Conservation (phyloP, 2,888 invertebrate genomes). For the Chrysina gloriosa region DNA sequence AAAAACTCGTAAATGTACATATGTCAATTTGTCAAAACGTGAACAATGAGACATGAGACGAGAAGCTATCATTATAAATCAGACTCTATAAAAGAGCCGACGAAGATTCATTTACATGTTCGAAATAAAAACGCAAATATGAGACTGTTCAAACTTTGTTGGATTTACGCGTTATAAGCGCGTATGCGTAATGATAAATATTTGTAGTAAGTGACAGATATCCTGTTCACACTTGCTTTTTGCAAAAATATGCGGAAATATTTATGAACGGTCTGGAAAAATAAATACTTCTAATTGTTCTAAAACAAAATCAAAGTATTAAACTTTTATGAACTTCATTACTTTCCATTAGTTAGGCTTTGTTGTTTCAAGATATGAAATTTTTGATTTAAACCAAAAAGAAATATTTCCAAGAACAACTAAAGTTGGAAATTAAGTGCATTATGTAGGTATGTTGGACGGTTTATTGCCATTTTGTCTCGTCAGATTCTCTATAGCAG, state of each 20-base stretch:
- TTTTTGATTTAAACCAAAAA: too few relatives aligned
- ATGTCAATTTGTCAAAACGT: constrained; percentile 28
- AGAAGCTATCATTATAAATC: constrained; percentile 5
- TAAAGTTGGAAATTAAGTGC: too few relatives aligned
- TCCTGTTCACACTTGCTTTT: constrained; percentile 10
- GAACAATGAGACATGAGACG: constrained; percentile 16
- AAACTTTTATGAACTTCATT: too few relatives aligned
- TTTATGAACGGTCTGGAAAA: background rate
- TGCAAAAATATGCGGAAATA: background rate
- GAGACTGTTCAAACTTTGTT: background rate
- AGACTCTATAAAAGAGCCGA: constrained; percentile 12
- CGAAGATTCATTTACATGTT: constrained; percentile 21
- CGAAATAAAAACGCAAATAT: constrained; percentile 21
- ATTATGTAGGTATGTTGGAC: too few relatives aligned
- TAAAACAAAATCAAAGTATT: background rate
- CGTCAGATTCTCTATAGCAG: too few relatives aligned
- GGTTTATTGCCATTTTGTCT: too few relatives aligned
- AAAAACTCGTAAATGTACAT: constrained; percentile 20
- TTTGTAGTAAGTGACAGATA: background rate
- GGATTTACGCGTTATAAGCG: constrained; percentile 1
- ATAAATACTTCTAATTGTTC: background rate
- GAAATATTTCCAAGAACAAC: too few relatives aligned
- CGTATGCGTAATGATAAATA: background rate
- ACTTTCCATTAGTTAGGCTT: too few relatives aligned
- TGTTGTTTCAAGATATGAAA: too few relatives aligned